Conservation (phyloP, 2,113 vertebrate species). For the Sminthopsis crassicaudata region DNA sequence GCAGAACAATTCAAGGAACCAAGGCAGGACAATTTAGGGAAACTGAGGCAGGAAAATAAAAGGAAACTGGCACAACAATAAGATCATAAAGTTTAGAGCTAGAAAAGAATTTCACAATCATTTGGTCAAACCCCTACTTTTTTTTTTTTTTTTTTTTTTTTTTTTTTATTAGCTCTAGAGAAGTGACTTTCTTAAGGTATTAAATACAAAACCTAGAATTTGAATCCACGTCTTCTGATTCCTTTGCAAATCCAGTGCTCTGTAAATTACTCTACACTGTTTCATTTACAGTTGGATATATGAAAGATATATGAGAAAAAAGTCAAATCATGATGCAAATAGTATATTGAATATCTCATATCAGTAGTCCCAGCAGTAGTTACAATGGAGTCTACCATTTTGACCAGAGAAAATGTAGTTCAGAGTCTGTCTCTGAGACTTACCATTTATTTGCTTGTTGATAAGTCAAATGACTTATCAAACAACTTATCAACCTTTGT, state of each 20-base stretch:
- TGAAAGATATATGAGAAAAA: slow-evolving; percentile 1
- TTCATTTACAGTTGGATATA: background rate
- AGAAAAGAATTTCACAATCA: background rate
- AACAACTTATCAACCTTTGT: background rate
- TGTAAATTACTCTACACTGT: background rate
- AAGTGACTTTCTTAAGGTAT: background rate
- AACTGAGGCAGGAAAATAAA: too few species aligned
- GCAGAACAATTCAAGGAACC: too few species aligned
- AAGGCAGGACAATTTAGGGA: too few species aligned
- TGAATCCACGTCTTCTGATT: slow-evolving; percentile 26
- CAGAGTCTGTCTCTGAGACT: background rate
- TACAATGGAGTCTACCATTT: background rate
- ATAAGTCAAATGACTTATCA: background rate
- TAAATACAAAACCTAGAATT: background rate
- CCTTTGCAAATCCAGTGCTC: background rate
- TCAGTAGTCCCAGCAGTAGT: background rate
- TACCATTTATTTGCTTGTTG: background rate
- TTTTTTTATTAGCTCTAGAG: background rate
- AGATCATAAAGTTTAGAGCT: background rate
- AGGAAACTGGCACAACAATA: too few species aligned
- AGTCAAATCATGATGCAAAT: background rate
- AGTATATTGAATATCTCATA: background rate
- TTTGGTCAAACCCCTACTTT: background rate
- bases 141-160: too few species aligned
- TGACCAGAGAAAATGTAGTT: background rate